Base-by-base conservation (phyloP, 2,113 vertebrate genomes). In the Hystrix cristata region DNA sequence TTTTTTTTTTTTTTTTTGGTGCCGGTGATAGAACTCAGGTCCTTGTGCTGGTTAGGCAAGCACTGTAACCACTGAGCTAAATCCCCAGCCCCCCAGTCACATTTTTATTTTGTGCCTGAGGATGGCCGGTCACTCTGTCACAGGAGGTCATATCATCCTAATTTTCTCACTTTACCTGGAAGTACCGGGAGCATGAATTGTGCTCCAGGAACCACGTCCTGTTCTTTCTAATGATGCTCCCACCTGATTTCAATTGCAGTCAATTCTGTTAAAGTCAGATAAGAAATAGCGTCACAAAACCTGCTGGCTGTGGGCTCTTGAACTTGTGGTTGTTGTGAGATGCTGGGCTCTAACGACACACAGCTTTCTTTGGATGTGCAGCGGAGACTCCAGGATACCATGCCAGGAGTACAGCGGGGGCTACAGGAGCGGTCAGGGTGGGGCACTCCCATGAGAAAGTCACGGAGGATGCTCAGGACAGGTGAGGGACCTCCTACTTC, bases 331-430 rank as follows among this genome's bases (percentile, higher is more conserved):
- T 25, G 23, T 48, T 69, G 31, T 1, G 9, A 64, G 76, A 93
- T 15, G 8, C 78, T 53, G 25, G 27, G 1, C 7, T 69, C 93
- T 48, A 69, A 5, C 76, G 65, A 57, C 1, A 2, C 0, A 18
- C 53, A 12, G 51, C 21, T 69, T 76, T 6, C 21, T 69, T 76
- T 6, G 25, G 25, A 34, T n/a, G 38, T 5, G 43, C 13, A 43
- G 29, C 27, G 11, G 67, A 31, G 25, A 21, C 31, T 5, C 13
- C 3, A 27, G 27, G 21, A 38, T 3, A 11, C 13, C 23, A 21
- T 3, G 0, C 19, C 2, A 0, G 48, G 7, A 65, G 19, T 1
- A 4, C 12, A 5, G 62, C 9, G 16, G 31, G 2, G 8, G 43
- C 43, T 46, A 10, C 51, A 90, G 34, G n/a, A 43, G 76, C 7